Base-by-base conservation (phyloP, 64 coral and sea anemone genomes). In the Actinia equina region DNA sequence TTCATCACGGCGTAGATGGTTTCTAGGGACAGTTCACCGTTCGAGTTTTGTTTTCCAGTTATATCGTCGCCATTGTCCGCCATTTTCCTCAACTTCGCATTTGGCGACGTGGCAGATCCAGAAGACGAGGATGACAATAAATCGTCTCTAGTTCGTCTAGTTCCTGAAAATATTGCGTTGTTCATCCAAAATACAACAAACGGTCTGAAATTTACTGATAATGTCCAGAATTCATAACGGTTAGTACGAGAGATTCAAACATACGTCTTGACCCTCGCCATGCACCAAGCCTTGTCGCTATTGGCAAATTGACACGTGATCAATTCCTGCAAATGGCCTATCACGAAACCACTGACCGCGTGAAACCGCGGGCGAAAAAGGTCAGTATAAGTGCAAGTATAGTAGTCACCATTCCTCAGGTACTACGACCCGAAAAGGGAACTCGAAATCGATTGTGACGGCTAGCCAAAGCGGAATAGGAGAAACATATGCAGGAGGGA, bases 361-460 rank as follows among this genome's bases (percentile, higher is more conserved):
- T n/a, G n/a, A n/a, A n/a, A n/a, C n/a, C n/a, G n/a, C n/a, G n/a
- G n/a, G n/a, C n/a, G n/a, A n/a, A n/a, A n/a, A n/a, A n/a, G n/a
- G n/a, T n/a, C n/a, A n/a, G n/a, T n/a, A n/a, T n/a, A n/a, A n/a
- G n/a, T n/a, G n/a, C n/a, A n/a, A n/a, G n/a, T n/a, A n/a, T n/a
- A n/a, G n/a, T n/a, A n/a, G n/a, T n/a, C n/a, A n/a, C n/a, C n/a
- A n/a, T n/a, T n/a, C n/a, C n/a, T n/a, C n/a, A n/a, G n/a, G n/a
- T n/a, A n/a, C n/a, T n/a, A n/a, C n/a, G n/a, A n/a, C n/a, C n/a
- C n/a, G n/a, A n/a, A n/a, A n/a, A n/a, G n/a, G n/a, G n/a, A n/a
- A n/a, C n/a, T n/a, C n/a, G n/a, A n/a, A 9, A 86, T 86, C 18
- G 59, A 86, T 7, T 86, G 84, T 63, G 60, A 86, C 44, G 84